Conservation (phyloP, 1,140 invertebrate genomes). For the Drosophila sp. region DNA sequence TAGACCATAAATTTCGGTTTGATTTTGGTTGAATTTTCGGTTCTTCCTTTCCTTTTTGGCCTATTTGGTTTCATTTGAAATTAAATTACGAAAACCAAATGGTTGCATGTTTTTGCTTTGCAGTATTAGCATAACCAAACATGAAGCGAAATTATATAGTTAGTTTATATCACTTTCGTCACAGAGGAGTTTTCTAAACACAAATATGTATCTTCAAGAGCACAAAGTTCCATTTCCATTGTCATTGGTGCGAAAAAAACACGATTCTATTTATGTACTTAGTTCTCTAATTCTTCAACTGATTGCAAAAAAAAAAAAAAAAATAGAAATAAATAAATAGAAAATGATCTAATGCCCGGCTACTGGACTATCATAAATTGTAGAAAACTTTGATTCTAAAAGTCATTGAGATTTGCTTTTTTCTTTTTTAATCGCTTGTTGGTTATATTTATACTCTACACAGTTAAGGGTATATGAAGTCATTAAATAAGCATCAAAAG, state of each 20-base stretch:
- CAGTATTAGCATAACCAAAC: slow-evolving; percentile 43
- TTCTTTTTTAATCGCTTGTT: neutral
- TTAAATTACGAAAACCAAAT: slow-evolving; percentile 57
- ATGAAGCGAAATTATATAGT: neutral
- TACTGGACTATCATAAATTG: slow-evolving; percentile 10
- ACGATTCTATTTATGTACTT: neutral
- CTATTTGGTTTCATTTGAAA: slow-evolving; percentile 69
- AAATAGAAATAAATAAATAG: neutral
- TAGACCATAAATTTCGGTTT: slow-evolving; percentile 78
- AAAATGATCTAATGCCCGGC: slow-evolving; percentile 3
- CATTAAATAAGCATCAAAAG: too few species aligned
- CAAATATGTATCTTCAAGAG: neutral
- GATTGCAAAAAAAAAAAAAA: neutral
- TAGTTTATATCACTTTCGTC: neutral
- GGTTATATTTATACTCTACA: neutral
- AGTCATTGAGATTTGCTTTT: slow-evolving; percentile 7
- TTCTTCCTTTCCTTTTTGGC: neutral
- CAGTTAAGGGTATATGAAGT: neutral
- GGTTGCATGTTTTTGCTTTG: slow-evolving; percentile 31
- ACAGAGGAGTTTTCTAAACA: too few species aligned
- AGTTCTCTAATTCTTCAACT: neutral
- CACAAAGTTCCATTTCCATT: neutral
- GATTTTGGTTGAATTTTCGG: slow-evolving; percentile 36
- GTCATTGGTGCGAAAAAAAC: neutral
- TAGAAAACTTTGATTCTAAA: slow-evolving; percentile 5